A percentile compares a stretch with the other conserved stretches of the same genome.
Conservation (phyloP, 2,113 vertebrate genomes). For the Phocoena phocoena region DNA sequence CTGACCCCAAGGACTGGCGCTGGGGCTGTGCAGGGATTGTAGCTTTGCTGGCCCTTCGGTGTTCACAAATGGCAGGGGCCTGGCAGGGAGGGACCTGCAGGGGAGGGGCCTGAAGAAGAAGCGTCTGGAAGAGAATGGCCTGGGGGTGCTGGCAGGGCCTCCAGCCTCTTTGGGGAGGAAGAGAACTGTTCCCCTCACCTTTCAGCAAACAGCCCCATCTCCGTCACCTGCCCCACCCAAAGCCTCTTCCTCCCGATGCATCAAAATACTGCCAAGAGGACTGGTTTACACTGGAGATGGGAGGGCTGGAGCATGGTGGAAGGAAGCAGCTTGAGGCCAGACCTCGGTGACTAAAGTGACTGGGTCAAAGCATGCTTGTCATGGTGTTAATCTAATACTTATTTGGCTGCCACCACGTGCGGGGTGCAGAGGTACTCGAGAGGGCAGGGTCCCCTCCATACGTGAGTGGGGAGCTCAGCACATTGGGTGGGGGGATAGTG, state of each 20-base stretch:
- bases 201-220: not conserved
- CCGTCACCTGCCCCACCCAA: not conserved
- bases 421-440: not conserved
- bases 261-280: not conserved
- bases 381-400: fast-evolving
- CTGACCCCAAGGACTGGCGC: no score
- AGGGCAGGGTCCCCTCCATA: not conserved
- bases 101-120: not conserved
- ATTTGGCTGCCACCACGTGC: fast-evolving
- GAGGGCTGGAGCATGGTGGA: not conserved
- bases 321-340: not conserved
- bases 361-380: fast-evolving
- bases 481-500: no score
- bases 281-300: fast-evolving
- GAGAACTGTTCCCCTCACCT: not conserved
- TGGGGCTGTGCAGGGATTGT: fast-evolving
- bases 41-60: not conserved
- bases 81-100: not conserved
- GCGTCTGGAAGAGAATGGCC: no score
- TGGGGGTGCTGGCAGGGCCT: not conserved
- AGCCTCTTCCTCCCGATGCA: not conserved
- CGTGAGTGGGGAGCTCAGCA: not conserved
- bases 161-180: not conserved
- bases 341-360: fast-evolving
- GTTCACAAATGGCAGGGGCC: not conserved